Evolutionary conservation across 2,113 vertebrate genomes (phyloP).

Genomic region (Actenoides lindsayi): DNA sequence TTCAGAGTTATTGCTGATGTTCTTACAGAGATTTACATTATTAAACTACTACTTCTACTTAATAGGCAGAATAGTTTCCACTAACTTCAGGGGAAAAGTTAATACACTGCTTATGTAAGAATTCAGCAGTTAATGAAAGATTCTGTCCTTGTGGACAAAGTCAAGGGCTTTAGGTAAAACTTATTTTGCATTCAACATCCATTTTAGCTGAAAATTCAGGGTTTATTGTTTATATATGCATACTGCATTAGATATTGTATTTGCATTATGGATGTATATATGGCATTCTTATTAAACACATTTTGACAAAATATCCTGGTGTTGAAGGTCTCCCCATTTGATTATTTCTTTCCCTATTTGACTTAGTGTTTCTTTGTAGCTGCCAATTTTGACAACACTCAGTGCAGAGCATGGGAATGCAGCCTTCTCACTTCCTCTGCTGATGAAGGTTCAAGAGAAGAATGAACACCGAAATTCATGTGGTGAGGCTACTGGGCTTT

Average conservation of each 20-base stretch:
- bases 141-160: neutral
- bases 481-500: neutral
- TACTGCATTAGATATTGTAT: neutral
- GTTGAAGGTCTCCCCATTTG: neutral
- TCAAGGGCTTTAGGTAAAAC: neutral
- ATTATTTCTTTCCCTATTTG: neutral
- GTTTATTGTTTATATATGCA: rapidly evolving
- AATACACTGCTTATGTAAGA: neutral
- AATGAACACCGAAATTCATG: neutral
- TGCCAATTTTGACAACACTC: neutral
- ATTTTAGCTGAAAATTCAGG: neutral
- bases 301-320: neutral
- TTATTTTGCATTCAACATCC: neutral
- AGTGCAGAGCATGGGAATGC: neutral
- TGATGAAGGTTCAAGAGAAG: neutral
- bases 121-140: neutral
- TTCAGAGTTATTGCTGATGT: neutral
- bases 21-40: neutral
- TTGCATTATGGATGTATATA: neutral
- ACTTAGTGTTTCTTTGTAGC: neutral
- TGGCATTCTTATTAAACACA: neutral
- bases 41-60: neutral
- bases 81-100: neutral
- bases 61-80: neutral
- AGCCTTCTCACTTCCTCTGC: neutral